These are phyloP conservation scores for Amaurobius ferox DNA, from an alignment of 2,888 invertebrate genomes.

Conservation along the genomic window DNA sequence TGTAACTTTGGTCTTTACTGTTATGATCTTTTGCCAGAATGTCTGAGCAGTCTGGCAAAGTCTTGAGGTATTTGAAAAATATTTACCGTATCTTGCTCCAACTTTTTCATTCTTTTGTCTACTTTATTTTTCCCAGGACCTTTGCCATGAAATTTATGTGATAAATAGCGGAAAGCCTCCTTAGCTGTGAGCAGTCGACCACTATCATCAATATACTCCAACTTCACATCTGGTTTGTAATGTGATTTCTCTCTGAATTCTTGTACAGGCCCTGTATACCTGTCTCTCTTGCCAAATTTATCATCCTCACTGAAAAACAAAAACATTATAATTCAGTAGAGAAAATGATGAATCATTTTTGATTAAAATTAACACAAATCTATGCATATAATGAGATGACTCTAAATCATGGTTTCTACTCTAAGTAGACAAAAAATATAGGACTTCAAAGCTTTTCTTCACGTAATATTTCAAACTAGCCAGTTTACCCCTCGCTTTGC, in stretches of 20 bases:
- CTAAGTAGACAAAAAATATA: too few species aligned
- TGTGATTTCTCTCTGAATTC: conserved; percentile 94
- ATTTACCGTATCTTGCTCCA: conserved; percentile 91
- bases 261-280: conserved; percentile 88
- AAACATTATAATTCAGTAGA: too few species aligned
- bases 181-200: conserved; percentile 94
- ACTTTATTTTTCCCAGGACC: conserved; percentile 98
- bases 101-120: conserved; percentile 96
- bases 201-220: conserved; percentile 98
- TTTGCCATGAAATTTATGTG: conserved; percentile 99
- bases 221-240: conserved; percentile 94
- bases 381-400: too few species aligned
- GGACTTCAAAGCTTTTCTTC: too few species aligned
- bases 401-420: too few species aligned
- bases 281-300: conserved; percentile 80
- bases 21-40: too few species aligned
- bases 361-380: too few species aligned
- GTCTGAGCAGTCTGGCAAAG: too few species aligned
- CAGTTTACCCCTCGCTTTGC: too few species aligned
- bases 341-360: too few species aligned
- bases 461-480: too few species aligned
- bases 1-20: too few species aligned
- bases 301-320: conserved; percentile 84
- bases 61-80: background rate
- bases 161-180: conserved; percentile 92